Conservation (phyloP, 92 coral and sea anemone species). For the Porites divaricata region DNA sequence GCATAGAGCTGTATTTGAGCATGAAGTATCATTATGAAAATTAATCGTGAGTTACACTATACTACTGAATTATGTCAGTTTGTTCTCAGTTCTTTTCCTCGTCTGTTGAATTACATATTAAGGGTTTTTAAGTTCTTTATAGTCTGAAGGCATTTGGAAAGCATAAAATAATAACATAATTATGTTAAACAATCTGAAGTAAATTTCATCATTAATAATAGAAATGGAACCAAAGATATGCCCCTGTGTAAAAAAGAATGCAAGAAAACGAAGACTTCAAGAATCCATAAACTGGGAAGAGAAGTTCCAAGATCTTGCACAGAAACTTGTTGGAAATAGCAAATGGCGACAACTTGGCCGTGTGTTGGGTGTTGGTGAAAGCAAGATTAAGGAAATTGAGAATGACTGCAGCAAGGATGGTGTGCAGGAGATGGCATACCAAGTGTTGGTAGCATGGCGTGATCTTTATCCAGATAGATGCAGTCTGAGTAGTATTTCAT, state of each 20-base stretch:
- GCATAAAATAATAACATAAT: too few relatives aligned
- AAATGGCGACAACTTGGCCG: conserved; percentile 92
- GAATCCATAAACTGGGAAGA: conserved; percentile 69
- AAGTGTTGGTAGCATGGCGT: conserved; percentile 91
- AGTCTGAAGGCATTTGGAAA: too few relatives aligned
- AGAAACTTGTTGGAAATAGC: conserved; percentile 56
- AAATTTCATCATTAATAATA: background rate
- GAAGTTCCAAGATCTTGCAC: conserved; percentile 80
- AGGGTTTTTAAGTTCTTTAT: too few relatives aligned
- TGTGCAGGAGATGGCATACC: conserved; percentile 86
- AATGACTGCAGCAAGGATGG: conserved; percentile 75
- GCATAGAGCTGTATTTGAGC: too few relatives aligned
- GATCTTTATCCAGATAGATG: conserved; percentile 85
- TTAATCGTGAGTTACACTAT: too few relatives aligned
- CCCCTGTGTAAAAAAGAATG: conserved; percentile 83
- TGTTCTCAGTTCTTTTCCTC: too few relatives aligned
- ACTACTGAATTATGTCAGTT: too few relatives aligned
- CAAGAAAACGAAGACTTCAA: conserved; percentile 77
- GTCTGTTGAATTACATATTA: too few relatives aligned
- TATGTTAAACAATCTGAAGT: too few relatives aligned
- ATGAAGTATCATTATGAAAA: too few relatives aligned
- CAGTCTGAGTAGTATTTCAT: conserved; percentile 51
- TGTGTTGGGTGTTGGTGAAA: conserved; percentile 71
- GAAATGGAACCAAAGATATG: conserved; percentile 63
- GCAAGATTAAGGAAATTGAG: conserved; percentile 80